These are phyloP conservation scores for Drosophila paracracens DNA, from an alignment of 2,888 invertebrate species.

Conservation along the genomic window DNA sequence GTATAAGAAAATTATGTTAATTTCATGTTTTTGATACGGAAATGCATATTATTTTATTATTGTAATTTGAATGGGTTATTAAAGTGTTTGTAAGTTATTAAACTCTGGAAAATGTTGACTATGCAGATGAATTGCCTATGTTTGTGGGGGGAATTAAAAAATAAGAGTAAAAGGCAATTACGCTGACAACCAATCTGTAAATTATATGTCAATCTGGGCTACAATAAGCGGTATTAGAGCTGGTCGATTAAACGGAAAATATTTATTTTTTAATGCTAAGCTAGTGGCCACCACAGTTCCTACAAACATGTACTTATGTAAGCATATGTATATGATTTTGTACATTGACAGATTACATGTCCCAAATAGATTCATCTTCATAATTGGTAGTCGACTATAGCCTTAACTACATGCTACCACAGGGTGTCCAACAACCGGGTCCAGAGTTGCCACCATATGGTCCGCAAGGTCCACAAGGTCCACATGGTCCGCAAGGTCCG, in stretches of 20 bases:
- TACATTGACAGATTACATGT: slow-evolving; percentile 16
- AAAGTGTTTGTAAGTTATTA: background rate
- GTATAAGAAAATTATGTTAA: slow-evolving; percentile 58
- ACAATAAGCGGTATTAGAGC: background rate
- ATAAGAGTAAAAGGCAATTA: too few relatives aligned
- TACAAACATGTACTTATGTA: slow-evolving; percentile 4
- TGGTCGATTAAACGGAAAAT: background rate
- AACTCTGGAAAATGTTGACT: background rate
- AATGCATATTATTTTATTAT: slow-evolving; percentile 49
- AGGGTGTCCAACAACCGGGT: background rate
- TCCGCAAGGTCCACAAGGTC: slow-evolving; percentile 46
- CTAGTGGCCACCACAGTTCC: slow-evolving; percentile 10
- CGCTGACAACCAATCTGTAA: background rate
- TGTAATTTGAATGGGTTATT: slow-evolving; percentile 56
- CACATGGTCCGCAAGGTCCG: slow-evolving; percentile 57
- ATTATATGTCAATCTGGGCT: background rate
- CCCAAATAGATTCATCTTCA: background rate
- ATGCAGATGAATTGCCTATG: background rate
- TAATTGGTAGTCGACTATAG: background rate
- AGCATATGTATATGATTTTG: background rate
- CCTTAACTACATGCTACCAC: slow-evolving; percentile 7
- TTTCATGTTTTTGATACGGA: slow-evolving; percentile 35
- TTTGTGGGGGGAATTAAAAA: background rate
- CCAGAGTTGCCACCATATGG: background rate
- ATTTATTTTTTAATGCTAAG: slow-evolving; percentile 7